A percentile compares a stretch with the other conserved stretches of the same genome.
These are phyloP conservation scores for Hemiscyllium ocellatum DNA, from an alignment of 2,113 vertebrate genomes.

Conservation along the genomic window DNA sequence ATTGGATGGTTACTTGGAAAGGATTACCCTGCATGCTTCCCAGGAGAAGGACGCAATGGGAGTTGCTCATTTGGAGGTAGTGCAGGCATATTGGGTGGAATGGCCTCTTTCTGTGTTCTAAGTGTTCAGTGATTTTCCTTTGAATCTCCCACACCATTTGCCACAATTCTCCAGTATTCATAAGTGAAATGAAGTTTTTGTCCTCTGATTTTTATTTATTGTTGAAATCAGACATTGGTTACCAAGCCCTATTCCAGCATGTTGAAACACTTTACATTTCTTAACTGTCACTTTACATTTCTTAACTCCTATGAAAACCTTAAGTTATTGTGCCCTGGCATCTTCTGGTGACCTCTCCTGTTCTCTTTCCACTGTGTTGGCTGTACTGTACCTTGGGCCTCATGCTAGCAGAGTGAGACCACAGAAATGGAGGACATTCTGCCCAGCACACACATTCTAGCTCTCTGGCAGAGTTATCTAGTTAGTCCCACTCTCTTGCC, in stretches of 20 bases:
- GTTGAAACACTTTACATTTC: not conserved
- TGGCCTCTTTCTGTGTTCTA: no score
- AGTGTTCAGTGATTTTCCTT: no score
- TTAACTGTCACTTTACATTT: not conserved
- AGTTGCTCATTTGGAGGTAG: no score
- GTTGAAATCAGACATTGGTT: not conserved
- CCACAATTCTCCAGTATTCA: not conserved
- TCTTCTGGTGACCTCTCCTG: not conserved
- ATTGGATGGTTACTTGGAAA: no score
- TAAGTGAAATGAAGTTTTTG: not conserved
- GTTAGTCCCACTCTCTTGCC: not conserved
- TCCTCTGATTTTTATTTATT: not conserved
- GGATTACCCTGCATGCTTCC: no score
- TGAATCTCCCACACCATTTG: not conserved
- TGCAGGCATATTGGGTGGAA: no score
- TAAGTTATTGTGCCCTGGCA: not conserved
- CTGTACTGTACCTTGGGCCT: not conserved
- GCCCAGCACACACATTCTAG: not conserved
- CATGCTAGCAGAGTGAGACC: not conserved
- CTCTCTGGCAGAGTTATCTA: not conserved
- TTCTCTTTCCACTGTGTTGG: not conserved
- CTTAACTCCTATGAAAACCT: not conserved
- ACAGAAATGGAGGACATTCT: not conserved
- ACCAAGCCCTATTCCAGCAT: not conserved
- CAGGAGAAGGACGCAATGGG: no score